These are phyloP conservation scores for Alentia gelatinosa DNA, from an alignment of 2,888 invertebrate species.

Conservation along the genomic window DNA sequence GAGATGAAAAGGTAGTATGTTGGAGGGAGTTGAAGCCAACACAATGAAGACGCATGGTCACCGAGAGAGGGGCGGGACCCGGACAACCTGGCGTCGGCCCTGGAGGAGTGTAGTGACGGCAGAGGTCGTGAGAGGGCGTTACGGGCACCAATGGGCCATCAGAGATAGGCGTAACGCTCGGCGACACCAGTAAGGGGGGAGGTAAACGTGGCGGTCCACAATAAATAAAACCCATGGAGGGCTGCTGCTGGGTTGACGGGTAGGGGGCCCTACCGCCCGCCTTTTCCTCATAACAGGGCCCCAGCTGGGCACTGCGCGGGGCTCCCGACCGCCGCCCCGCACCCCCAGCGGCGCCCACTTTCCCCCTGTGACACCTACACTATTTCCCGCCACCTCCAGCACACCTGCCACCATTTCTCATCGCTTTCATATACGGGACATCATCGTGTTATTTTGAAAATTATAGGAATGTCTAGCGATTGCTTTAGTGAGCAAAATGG, in stretches of 20 bases:
- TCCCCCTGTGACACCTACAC: too few species aligned
- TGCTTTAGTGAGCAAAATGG: too few species aligned
- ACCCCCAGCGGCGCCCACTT: too few species aligned
- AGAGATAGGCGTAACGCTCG: neutral
- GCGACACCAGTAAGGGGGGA: too few species aligned
- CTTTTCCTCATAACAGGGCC: neutral
- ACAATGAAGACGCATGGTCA: too few species aligned
- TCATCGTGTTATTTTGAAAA: too few species aligned
- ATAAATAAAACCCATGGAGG: neutral
- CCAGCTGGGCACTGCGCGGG: neutral
- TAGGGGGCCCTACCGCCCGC: neutral
- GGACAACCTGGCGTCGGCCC: neutral
- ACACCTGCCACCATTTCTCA: too few species aligned
- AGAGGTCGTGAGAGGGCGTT: slow-evolving; percentile 18
- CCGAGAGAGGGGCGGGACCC: neutral
- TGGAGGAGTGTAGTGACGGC: neutral
- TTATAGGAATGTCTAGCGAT: too few species aligned
- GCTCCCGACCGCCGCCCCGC: neutral
- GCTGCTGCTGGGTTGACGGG: neutral
- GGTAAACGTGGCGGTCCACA: too few species aligned
- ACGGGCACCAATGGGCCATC: neutral
- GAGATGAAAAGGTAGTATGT: neutral
- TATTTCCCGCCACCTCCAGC: too few species aligned
- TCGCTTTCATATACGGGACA: too few species aligned
- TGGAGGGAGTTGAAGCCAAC: neutral